Evolutionary conservation across 2,888 invertebrate species (phyloP), one percentile per base, ranked within the genome.

Genomic region (Antheraea yamamai): DNA sequence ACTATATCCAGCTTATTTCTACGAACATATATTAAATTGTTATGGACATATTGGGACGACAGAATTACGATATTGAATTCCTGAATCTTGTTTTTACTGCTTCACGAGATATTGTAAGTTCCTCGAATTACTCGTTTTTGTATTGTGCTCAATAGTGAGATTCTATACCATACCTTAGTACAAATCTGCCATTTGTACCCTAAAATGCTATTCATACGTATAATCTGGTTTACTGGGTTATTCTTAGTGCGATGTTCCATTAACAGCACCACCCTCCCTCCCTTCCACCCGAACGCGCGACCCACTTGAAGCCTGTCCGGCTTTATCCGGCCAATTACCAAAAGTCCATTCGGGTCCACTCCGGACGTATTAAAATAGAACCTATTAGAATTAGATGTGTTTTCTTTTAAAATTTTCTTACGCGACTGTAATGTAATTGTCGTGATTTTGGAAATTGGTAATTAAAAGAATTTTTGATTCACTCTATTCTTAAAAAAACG

Each of bases 281-380:
- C 64, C 23, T 23, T 26, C 26, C 16, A 14, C 82, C 80, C 26
- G 70, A 64, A 47, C 39, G 20, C 39, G n/a, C 70, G 39, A 39
- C n/a, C 70, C 75, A 83, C 79, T 80, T 81, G 66, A 72, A 75
- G 76, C 64, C 64, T 66, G 76, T 72, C 76, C 73, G 75, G 77
- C 78, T 80, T 79, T 78, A 78, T 73, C 76, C 76, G 75, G 75
- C 77, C 84, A 81, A 81, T 82, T 81, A 81, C 77, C 78, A 61
- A 55, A 64, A 72, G 73, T 74, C 77, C 75, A 76, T 39, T 39
- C n/a, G 61, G n/a, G 61, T 3, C 30, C 58, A 47, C 74, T 20
- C 35, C 51, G 70, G 55, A 14, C 26, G 39, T 64, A 51, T 75
- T 35, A 39, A 70, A 39, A 70, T 39, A 70, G 7, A 35, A 68